Percentiles rank a stretch among this genome's conserved stretches.
phyloP scores from a whole-genome alignment of 2,113 vertebrate species.

The Rhinoptilus africanus region DNA sequence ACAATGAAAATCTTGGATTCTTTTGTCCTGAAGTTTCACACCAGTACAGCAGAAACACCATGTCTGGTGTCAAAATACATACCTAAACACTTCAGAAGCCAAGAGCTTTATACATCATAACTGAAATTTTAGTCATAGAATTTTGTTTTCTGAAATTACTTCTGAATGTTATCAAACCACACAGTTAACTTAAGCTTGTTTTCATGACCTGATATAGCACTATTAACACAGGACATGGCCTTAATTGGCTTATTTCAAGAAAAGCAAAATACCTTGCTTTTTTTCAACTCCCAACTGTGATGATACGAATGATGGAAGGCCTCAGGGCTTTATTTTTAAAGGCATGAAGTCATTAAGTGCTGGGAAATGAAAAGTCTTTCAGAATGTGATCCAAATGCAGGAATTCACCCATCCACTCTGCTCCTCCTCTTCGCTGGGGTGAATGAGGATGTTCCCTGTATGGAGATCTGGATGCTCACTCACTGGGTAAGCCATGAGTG shows the following conservation, averaged over 20 bases:
- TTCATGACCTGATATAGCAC: neutral
- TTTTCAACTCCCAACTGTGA: neutral
- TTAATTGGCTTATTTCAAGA: neutral
- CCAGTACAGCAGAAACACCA: neutral
- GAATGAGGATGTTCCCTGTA: neutral
- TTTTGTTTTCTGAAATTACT: neutral
- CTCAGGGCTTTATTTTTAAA: slow-evolving; percentile 8
- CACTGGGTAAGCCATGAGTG: neutral
- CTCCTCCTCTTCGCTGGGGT: neutral
- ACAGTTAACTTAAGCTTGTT: neutral
- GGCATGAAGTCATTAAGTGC: neutral
- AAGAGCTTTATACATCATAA: neutral
- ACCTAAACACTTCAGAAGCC: neutral
- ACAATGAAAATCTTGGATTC: neutral
- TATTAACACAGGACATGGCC: neutral
- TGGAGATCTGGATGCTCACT: neutral
- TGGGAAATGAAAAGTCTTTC: neutral
- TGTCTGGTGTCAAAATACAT: neutral
- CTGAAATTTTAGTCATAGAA: neutral
- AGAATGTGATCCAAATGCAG: neutral
- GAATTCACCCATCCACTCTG: neutral
- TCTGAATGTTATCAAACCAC: neutral
- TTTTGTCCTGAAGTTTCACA: neutral
- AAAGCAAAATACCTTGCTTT: slow-evolving; percentile 1
- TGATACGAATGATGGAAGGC: neutral